phyloP scores from a whole-genome alignment of 2,888 invertebrate genomes.

The Tromatobia lineatoria region DNA sequence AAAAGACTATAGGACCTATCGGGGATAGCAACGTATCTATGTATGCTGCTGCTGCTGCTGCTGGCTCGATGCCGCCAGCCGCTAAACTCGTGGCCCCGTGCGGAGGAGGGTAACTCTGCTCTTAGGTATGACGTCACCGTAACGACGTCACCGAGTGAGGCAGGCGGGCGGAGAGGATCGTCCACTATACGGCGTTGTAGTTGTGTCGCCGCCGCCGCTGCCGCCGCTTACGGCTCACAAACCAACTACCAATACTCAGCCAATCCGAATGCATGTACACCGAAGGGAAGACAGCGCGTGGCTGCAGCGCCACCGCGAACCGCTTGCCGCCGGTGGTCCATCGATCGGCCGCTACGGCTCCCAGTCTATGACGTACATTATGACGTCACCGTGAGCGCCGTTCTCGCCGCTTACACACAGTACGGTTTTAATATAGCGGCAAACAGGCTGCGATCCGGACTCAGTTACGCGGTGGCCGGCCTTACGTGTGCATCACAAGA shows the following conservation, averaged over 20 bases:
- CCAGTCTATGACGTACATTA: slow-evolving; percentile 75
- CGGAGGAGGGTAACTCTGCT: slow-evolving; percentile 47
- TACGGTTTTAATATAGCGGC: slow-evolving; percentile 85
- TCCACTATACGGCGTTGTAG: not conserved
- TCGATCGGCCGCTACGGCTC: slow-evolving; percentile 70
- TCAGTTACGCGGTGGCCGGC: slow-evolving; percentile 85
- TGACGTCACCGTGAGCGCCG: slow-evolving; percentile 80
- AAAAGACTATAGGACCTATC: not conserved
- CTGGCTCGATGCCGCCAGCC: slow-evolving; percentile 55
- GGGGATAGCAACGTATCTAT: slow-evolving; percentile 24
- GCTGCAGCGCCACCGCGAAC: slow-evolving; percentile 17
- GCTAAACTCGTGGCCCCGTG: slow-evolving; percentile 58
- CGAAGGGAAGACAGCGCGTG: slow-evolving; percentile 8
- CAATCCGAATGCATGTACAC: not conserved
- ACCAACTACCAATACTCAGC: not conserved
- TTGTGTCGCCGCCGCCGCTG: not conserved
- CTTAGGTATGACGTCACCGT: slow-evolving; percentile 65
- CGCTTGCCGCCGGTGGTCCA: slow-evolving; percentile 49
- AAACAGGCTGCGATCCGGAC: slow-evolving; percentile 82
- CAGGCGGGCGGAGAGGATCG: slow-evolving; percentile 12
- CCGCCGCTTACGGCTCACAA: no score
- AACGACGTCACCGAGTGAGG: slow-evolving; percentile 65
- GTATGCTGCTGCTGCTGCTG: no score
- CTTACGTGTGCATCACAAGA: slow-evolving; percentile 78
- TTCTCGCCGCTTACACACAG: slow-evolving; percentile 82